These are phyloP conservation scores for Brachypodius melanocephalos DNA, from an alignment of 2,113 vertebrate species.

Conservation along the genomic window DNA sequence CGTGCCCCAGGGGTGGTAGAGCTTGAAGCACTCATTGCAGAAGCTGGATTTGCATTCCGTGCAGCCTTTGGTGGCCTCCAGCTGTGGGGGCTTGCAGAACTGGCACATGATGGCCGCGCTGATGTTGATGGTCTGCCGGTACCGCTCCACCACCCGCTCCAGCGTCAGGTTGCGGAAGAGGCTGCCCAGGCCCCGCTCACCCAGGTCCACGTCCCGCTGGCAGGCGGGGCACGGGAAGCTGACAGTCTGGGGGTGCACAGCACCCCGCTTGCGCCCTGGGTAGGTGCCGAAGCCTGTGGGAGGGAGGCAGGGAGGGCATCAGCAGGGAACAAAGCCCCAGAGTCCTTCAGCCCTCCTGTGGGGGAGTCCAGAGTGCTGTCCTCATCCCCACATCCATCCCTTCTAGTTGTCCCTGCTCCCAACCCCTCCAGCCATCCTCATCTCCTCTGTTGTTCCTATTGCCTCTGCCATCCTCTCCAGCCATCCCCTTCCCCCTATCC, in stretches of 20 bases:
- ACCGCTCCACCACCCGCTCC: constrained; percentile 94
- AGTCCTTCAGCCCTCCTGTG: fast-evolving
- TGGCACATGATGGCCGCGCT: constrained; percentile 88
- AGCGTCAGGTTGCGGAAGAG: constrained; percentile 94
- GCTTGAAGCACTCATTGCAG: constrained; percentile 97
- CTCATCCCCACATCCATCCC: not conserved
- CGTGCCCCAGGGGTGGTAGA: constrained; percentile 97
- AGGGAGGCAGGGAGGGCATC: not conserved
- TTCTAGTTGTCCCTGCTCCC: not conserved
- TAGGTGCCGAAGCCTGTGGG: constrained; percentile 86
- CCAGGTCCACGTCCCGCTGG: constrained; percentile 88
- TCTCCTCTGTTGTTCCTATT: not conserved
- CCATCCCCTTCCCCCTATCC: not conserved
- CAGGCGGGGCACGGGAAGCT: constrained; percentile 91
- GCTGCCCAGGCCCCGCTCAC: constrained; percentile 86
- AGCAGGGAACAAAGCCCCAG: fast-evolving
- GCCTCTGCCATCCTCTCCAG: not conserved
- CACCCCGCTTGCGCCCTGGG: constrained; percentile 85
- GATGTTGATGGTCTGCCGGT: constrained; percentile 74
- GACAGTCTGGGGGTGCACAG: constrained; percentile 77
- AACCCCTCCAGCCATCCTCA: not conserved
- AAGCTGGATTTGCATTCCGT: constrained; percentile 94
- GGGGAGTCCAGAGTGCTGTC: not conserved
- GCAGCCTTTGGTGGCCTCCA: constrained; percentile 95
- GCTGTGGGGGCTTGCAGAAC: constrained; percentile 89